Evolutionary conservation across 2,888 invertebrate species (phyloP).

Genomic region (Carcina quercana): DNA sequence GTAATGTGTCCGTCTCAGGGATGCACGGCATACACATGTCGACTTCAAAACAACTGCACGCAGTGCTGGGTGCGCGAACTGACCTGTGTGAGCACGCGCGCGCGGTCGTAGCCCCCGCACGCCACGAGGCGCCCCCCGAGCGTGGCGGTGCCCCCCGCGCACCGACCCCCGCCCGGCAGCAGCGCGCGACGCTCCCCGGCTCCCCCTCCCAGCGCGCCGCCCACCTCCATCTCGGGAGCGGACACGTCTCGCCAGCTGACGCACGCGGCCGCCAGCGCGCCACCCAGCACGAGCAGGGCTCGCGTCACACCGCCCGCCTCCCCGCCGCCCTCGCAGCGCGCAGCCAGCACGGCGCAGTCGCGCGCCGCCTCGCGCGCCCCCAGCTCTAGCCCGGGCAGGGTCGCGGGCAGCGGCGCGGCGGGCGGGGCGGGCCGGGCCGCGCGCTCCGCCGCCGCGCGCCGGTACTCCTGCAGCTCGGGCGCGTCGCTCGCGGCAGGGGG

Average conservation of each 20-base stretch:
- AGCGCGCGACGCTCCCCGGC: constrained; percentile 83
- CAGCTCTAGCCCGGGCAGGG: constrained; percentile 78
- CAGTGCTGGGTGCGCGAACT: too few relatives aligned
- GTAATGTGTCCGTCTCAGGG: too few relatives aligned
- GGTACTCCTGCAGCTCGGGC: constrained; percentile 86
- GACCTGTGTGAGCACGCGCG: constrained; percentile 88
- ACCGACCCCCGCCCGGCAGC: constrained; percentile 76
- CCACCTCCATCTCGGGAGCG: constrained; percentile 75
- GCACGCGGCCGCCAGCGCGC: constrained; percentile 61
- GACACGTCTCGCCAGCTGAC: constrained; percentile 66
- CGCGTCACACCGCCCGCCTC: constrained; percentile 33
- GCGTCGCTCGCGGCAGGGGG: constrained; percentile 79
- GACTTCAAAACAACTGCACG: too few relatives aligned
- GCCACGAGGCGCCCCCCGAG: constrained; percentile 82
- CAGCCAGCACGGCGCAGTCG: constrained; percentile 30
- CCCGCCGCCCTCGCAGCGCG: constrained; percentile 15
- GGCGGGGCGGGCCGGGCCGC: constrained; percentile 77
- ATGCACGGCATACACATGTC: too few relatives aligned
- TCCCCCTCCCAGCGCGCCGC: constrained; percentile 78
- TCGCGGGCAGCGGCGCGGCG: constrained; percentile 26
- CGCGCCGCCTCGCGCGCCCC: constrained; percentile 57
- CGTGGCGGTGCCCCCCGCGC: constrained; percentile 84
- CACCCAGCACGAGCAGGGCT: constrained; percentile 25
- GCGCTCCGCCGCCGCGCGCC: constrained; percentile 71
- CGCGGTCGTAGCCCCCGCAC: constrained; percentile 88